These are phyloP conservation scores for Cyanoderma ruficeps DNA, from an alignment of 2,113 vertebrate species.

Conservation along the genomic window DNA sequence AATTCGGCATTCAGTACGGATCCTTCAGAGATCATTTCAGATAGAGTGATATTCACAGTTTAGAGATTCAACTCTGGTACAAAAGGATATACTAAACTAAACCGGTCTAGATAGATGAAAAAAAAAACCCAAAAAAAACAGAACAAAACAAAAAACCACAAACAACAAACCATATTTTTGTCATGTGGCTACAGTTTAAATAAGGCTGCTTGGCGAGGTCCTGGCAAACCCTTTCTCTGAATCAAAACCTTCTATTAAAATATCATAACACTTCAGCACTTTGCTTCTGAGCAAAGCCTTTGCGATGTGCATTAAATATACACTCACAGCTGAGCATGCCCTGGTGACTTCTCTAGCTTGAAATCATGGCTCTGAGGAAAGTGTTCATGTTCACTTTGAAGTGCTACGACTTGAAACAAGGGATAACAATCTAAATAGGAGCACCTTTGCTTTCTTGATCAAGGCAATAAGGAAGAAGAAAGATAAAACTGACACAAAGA, in stretches of 20 bases:
- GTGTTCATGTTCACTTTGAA: not conserved
- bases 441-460: not conserved
- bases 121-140: not conserved
- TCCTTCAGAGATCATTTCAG: not conserved
- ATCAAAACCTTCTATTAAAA: not conserved
- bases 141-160: accelerated
- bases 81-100: not conserved
- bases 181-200: not conserved
- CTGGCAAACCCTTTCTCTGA: not conserved
- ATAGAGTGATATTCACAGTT: not conserved
- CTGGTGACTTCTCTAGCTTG: not conserved
- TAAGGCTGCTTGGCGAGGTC: not conserved
- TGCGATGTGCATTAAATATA: not conserved
- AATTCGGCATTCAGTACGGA: not conserved
- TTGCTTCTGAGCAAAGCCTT: not conserved
- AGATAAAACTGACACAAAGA: not conserved
- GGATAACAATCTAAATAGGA: not conserved
- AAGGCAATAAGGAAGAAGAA: not conserved
- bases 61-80: not conserved
- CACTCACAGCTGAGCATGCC: not conserved
- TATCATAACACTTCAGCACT: not conserved
- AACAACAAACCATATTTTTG: not conserved
- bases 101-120: not conserved
- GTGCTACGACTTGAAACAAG: not conserved
- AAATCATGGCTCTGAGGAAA: not conserved